These are phyloP conservation scores for Liparis tanakae DNA, from an alignment of 2,797 vertebrate genomes.

Conservation along the genomic window DNA sequence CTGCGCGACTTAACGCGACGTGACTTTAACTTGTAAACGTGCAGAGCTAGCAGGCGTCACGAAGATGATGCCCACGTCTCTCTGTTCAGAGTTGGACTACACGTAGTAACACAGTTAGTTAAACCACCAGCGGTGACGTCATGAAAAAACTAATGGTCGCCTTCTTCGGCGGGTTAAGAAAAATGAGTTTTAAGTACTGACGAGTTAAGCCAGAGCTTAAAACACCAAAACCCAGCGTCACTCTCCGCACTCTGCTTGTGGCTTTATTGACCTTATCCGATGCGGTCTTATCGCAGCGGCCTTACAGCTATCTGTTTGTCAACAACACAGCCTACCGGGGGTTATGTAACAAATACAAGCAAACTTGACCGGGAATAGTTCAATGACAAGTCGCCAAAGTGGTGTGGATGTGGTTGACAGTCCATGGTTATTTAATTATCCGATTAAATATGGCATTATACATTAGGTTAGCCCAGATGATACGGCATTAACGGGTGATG, in stretches of 20 bases:
- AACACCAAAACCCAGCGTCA: conserved; percentile 2
- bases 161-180: not conserved
- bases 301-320: conserved; percentile 39
- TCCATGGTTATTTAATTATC: not conserved
- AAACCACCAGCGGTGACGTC: not conserved
- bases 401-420: not conserved
- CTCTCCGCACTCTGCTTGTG: not conserved
- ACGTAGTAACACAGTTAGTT: not conserved
- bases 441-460: not conserved
- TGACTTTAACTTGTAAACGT: not conserved
- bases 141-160: no score
- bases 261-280: not conserved
- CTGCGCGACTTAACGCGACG: not conserved
- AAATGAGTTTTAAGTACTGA: not conserved
- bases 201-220: conserved; percentile 3
- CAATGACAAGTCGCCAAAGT: not conserved
- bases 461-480: not conserved
- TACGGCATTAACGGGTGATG: not conserved
- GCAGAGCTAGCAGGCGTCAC: conserved; percentile 3
- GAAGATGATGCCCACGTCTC: conserved; percentile 14
- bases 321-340: conserved; percentile 19
- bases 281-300: conserved; percentile 15
- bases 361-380: conserved; percentile 5
- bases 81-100: not conserved
- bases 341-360: conserved; percentile 12